Base-by-base conservation (phyloP, 2,888 invertebrate species). In the Molanna angustata region DNA sequence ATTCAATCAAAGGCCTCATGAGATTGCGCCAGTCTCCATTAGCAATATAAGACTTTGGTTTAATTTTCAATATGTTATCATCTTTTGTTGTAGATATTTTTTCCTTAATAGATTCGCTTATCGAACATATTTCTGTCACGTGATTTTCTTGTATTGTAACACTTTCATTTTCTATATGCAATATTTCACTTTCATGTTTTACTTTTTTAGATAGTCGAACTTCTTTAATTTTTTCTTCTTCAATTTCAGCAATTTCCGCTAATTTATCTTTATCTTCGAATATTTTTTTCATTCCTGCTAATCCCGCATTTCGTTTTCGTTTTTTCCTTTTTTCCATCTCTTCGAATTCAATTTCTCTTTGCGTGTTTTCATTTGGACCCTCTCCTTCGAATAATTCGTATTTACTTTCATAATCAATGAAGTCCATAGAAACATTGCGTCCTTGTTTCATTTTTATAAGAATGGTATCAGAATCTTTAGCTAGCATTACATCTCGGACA, bases 241-340 rank as follows among this genome's bases (percentile, higher is more conserved):
- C 81, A 54, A 77, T 65, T 58, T 79, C 78, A 62, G 76, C 70
- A 14, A 77, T 77, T 63, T 86, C 86, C 2, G 84, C 86, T 31
- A 81, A 73, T 60, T 75, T 80, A 66, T 88, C 87, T 67, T 88
- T 88, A 47, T 84, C 86, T 70, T 89, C 88, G 67, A 89, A 89
- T 62, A 88, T 84, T 71, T 84, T 84, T 60, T 82, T 81, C 68
- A 82, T 79, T 45, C 80, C 78, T 43, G 80, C 83, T 17, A 87
- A 65, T 42, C 83, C 80, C 61, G 83, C 80, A n/a, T 82, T 78
- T 49, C 82, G 73, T 65, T 84, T 83, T 42, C 81, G 74, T 61
- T 80, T 81, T 55, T 76, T 75, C 60, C 76, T 79, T 57, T 68
- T 76, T 61, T 80, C 78, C 4, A 76, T 64, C 62, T 82, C 80